Conservation (phyloP, 2,888 invertebrate species). For the Hirtodrosophila confusa region DNA sequence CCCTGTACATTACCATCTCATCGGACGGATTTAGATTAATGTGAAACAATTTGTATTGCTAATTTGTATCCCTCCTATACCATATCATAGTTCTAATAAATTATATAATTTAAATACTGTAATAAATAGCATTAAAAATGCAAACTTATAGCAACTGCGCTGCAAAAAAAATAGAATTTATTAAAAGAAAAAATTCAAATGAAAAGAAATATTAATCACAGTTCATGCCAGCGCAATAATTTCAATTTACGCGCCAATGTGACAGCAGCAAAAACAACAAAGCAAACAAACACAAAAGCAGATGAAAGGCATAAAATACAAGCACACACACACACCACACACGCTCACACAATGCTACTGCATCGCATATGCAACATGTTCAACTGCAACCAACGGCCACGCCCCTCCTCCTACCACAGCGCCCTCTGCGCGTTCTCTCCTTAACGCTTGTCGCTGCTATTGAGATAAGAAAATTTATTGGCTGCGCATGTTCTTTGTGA, state of each 20-base stretch:
- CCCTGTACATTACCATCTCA: no score
- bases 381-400: constrained; percentile 48
- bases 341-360: constrained; percentile 4
- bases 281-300: constrained; percentile 52
- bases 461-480: constrained; percentile 82
- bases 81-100: constrained; percentile 25
- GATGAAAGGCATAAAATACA: constrained; percentile 60
- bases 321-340: constrained; percentile 17
- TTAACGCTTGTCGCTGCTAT: constrained; percentile 78
- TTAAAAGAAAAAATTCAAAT: constrained; percentile 29
- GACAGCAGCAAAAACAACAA: constrained; percentile 61
- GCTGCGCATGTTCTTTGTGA: constrained; percentile 80
- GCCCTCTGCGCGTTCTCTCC: constrained; percentile 45
- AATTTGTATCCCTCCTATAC: background rate
- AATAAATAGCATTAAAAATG: constrained; percentile 9
- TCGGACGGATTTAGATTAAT: constrained; percentile 4
- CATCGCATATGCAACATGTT: constrained; percentile 76
- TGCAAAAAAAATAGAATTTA: constrained; percentile 16
- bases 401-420: constrained; percentile 35
- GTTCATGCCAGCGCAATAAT: constrained; percentile 67
- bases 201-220: constrained; percentile 69
- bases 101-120: constrained; percentile 14
- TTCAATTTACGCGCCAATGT: constrained; percentile 75
- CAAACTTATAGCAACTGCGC: background rate
- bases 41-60: constrained; percentile 2